Evolutionary conservation across 2,797 vertebrate species (phyloP).

Genomic region (Danio choprae): DNA sequence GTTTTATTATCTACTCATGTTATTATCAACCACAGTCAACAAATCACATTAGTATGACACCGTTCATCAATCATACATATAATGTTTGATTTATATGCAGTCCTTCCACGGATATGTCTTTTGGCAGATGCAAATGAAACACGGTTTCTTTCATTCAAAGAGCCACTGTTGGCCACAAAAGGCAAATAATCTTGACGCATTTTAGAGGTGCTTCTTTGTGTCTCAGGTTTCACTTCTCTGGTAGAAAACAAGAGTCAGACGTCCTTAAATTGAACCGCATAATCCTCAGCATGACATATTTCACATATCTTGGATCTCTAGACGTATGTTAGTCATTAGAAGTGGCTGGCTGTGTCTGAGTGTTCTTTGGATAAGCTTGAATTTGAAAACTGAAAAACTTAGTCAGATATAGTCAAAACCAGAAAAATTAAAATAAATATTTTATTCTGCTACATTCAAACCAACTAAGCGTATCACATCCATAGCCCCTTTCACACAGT

Average conservation of each 20-base stretch:
- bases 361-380: neutral
- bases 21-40: neutral
- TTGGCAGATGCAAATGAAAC: neutral
- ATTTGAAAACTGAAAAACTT: neutral
- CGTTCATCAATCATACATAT: neutral
- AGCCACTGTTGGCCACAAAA: conserved; percentile 11
- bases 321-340: conserved; percentile 38
- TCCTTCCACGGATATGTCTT: neutral
- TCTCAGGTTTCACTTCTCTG: conserved; percentile 65
- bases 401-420: neutral
- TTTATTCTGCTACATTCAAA: neutral
- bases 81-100: neutral
- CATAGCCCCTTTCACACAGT: too few relatives aligned
- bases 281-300: conserved; percentile 64
- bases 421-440: neutral
- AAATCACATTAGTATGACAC: neutral
- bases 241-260: conserved; percentile 72
- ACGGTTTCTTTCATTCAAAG: conserved; percentile 26
- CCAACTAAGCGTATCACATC: too few relatives aligned
- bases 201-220: conserved; percentile 62
- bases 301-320: conserved; percentile 66
- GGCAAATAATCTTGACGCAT: conserved; percentile 53
- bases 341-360: neutral
- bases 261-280: conserved; percentile 64
- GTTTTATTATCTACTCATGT: neutral